phyloP scores from a whole-genome alignment of 2,797 vertebrate species.

The Esox lucius region DNA sequence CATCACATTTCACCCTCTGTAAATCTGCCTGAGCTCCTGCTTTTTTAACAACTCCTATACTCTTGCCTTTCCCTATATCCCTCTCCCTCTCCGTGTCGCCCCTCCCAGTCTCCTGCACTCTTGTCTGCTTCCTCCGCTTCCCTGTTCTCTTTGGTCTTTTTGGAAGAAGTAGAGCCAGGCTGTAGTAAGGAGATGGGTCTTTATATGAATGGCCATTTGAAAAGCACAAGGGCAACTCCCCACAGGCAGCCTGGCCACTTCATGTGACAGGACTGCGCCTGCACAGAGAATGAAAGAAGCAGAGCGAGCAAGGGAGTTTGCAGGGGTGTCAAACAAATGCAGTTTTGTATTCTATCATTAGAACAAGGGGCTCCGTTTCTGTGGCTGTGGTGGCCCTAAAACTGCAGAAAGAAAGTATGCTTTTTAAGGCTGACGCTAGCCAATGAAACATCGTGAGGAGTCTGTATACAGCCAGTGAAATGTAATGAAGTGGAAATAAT shows the following conservation, averaged over 20 bases:
- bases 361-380: conserved; percentile 46
- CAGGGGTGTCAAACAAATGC: conserved; percentile 48
- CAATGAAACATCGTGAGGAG: conserved; percentile 53
- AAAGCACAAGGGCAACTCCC: conserved; percentile 23
- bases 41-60: conserved; percentile 12
- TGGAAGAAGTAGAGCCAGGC: conserved; percentile 21
- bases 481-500: conserved; percentile 66
- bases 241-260: conserved; percentile 14
- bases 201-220: conserved; percentile 36
- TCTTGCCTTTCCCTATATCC: not conserved
- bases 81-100: conserved; percentile 9
- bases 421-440: conserved; percentile 40
- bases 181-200: conserved; percentile 13
- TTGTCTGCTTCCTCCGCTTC: not conserved
- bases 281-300: conserved; percentile 10
- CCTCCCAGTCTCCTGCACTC: not conserved
- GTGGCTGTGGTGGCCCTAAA: conserved; percentile 14
- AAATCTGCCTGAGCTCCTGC: conserved; percentile 58
- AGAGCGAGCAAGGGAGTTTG: conserved; percentile 16
- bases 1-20: conserved; percentile 65
- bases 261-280: conserved; percentile 25
- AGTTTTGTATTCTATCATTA: conserved; percentile 46
- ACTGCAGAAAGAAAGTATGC: conserved; percentile 16
- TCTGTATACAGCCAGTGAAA: conserved; percentile 58
- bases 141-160: conserved; percentile 7